Base-by-base conservation (phyloP, 2,888 invertebrate genomes). In the Tipula unca region DNA sequence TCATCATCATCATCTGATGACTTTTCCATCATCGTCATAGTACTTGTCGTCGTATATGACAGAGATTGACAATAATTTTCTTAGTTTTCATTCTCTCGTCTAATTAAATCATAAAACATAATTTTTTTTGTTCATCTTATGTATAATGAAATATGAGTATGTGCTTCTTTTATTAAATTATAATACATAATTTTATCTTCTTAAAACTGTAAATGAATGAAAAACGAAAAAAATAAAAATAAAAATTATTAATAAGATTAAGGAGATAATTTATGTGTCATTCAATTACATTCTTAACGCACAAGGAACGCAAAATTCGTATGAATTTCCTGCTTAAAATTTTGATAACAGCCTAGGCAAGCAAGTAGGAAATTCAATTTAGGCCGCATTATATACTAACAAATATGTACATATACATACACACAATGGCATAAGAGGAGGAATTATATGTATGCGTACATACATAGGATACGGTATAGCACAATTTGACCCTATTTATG, bases 91-190 rank as follows among this genome's bases (percentile, higher is more conserved):
- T 20, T 69, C 69, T 69, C 25, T 69, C 69, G 25, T 69, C 69
- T 69, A 69, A 69, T 69, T 69, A 69, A 69, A 69, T 69, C 69
- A 69, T 69, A 69, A 48, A 69, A 25, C 69, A 69, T 69, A 69
- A 69, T 69, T 25, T 69, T 69, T 69, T 69, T 10, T 17, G 6
- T 54, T 54, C 17, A 69, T 69, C 25, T 5, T 10, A 69, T 48
- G 3, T n/a, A n/a, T 42, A 42, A 42, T 69, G 69, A 69, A 69
- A 69, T 69, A 25, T 69, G 69, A 69, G 69, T 69, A 69, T 69
- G 69, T 69, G 69, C 69, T 69, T 69, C 69, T 69, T 25, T 69
- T 69, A 69, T 69, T 69, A 69, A 69, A 69, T 69, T 69, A 69
- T 69, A 69, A 69, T 69, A 69, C 69, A 69, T 69, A 69, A 69